A percentile compares a stretch with the other conserved stretches of the same genome.
phyloP scores from a whole-genome alignment of 2,113 vertebrate species.

The Misgurnus mizolepis region DNA sequence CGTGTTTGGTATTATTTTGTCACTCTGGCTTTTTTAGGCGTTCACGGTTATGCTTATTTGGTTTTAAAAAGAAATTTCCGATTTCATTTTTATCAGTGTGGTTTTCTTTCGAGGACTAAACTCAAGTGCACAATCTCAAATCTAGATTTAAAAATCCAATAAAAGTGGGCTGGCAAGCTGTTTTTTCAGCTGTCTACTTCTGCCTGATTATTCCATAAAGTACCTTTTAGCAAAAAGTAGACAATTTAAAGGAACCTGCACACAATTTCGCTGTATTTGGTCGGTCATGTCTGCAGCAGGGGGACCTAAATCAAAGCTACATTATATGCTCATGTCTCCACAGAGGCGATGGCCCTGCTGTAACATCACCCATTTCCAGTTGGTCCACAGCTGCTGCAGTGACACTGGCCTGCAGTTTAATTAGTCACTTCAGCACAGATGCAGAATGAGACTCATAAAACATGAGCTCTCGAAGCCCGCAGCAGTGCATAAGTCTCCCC shows the following conservation, averaged over 20 bases:
- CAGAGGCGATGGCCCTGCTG: constrained; percentile 32
- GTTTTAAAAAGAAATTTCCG: constrained; percentile 15
- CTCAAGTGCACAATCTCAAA: background rate
- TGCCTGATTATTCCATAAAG: constrained; percentile 33
- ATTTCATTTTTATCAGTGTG: constrained; percentile 32
- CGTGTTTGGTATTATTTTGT: constrained; percentile 10
- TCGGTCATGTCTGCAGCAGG: background rate
- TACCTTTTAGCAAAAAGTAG: constrained; percentile 18
- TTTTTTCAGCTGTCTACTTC: constrained; percentile 17
- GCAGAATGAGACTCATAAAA: constrained; percentile 65
- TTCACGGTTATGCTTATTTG: constrained; percentile 14
- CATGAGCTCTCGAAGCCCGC: constrained; percentile 52
- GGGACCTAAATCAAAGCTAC: background rate
- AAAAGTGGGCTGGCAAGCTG: constrained; percentile 1
- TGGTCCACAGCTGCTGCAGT: constrained; percentile 51
- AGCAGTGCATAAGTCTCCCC: constrained; percentile 62
- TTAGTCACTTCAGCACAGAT: constrained; percentile 69
- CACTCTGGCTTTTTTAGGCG: background rate
- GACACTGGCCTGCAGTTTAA: constrained; percentile 58
- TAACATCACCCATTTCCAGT: constrained; percentile 25
- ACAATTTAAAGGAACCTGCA: background rate
- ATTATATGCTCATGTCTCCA: background rate
- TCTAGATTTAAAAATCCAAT: constrained; percentile 41
- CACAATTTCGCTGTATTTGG: background rate
- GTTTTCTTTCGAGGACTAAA: background rate